A percentile compares a stretch with the other conserved stretches of the same genome.
phyloP scores from a whole-genome alignment of 2,888 invertebrate genomes.

The Nemurella pictetii region DNA sequence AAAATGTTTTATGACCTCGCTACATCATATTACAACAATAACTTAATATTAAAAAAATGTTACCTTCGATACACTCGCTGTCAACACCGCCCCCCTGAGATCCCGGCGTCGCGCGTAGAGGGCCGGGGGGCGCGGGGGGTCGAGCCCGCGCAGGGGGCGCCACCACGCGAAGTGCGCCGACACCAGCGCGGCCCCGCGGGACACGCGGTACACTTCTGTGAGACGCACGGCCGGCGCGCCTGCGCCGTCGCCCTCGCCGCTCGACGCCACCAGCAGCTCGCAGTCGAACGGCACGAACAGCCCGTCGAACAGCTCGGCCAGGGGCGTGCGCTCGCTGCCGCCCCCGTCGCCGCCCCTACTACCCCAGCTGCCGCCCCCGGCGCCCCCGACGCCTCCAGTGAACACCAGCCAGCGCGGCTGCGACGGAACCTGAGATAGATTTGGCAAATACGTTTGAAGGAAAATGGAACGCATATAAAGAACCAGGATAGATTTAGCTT shows the following conservation, averaged over 20 bases:
- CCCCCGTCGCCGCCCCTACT: too few relatives aligned
- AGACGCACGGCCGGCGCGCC: neutral
- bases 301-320: neutral
- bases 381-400: neutral
- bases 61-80: neutral
- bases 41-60: neutral
- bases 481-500: too few relatives aligned
- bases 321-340: neutral
- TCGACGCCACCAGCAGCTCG: constrained; percentile 27
- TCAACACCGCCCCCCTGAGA: neutral
- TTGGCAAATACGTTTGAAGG: too few relatives aligned
- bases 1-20: too few relatives aligned
- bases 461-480: too few relatives aligned
- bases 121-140: neutral
- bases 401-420: constrained; percentile 30
- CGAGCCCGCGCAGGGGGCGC: neutral
- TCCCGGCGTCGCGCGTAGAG: neutral
- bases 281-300: constrained; percentile 34
- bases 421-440: neutral
- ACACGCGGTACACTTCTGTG: constrained; percentile 30
- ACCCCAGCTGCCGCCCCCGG: neutral
- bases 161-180: constrained; percentile 7
- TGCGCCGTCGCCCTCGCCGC: neutral
- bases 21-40: too few relatives aligned
- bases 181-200: neutral